Conservation (phyloP, 2,797 vertebrate species). For the Columba guinea region DNA sequence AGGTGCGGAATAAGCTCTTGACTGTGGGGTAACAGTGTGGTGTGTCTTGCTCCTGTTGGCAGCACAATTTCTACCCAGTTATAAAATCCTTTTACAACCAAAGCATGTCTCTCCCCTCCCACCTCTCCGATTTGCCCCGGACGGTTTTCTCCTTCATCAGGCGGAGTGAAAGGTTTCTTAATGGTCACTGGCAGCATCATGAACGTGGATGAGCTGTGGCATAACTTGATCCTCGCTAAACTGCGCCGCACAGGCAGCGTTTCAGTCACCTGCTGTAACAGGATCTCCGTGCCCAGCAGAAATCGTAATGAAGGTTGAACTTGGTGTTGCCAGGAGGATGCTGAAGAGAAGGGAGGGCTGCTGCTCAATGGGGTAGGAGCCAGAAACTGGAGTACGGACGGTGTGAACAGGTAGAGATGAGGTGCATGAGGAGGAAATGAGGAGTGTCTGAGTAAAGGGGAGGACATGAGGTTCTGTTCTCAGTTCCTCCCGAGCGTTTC, state of each 20-base stretch:
- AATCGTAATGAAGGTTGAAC: background rate
- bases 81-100: background rate
- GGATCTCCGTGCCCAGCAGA: background rate
- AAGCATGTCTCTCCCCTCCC: background rate
- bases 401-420: background rate
- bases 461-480: background rate
- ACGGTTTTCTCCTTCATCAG: background rate
- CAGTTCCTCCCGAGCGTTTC: background rate
- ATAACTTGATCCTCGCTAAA: background rate
- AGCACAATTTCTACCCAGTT: background rate
- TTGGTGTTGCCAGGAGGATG: background rate
- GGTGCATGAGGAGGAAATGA: background rate
- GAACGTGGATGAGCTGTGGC: background rate
- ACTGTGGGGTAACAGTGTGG: background rate
- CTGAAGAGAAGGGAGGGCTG: background rate
- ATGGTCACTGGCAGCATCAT: fast-evolving
- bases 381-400: background rate
- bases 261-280: background rate
- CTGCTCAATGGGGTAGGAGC: background rate
- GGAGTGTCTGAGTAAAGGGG: background rate
- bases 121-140: background rate
- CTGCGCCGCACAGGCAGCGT: background rate
- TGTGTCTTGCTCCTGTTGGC: background rate
- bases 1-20: background rate
- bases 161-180: background rate